A percentile compares a stretch with the other conserved stretches of the same genome.
Evolutionary conservation across 2,113 vertebrate genomes (phyloP).

Genomic region (Scomber japonicus): DNA sequence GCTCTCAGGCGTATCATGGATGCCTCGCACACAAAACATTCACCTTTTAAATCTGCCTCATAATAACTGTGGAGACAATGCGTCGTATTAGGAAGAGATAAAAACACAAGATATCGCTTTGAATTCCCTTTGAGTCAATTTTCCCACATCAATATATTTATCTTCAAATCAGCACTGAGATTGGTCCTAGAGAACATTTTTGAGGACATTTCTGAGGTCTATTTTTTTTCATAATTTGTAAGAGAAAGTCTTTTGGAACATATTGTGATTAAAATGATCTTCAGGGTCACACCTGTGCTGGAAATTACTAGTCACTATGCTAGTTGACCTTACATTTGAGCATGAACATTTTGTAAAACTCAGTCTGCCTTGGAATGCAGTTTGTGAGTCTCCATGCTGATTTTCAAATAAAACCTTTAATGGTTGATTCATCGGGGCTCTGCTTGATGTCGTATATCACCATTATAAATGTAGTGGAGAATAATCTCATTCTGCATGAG

Average conservation of each 20-base stretch:
- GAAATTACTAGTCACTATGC: not conserved
- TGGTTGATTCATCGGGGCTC: not conserved
- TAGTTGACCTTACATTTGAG: slow-evolving; percentile 21
- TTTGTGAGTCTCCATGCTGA: slow-evolving; percentile 7
- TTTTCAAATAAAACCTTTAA: slow-evolving; percentile 21
- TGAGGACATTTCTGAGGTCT: not conserved
- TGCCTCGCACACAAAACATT: slow-evolving; percentile 51
- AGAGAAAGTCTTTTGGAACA: slow-evolving; percentile 12
- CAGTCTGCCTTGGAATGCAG: slow-evolving; percentile 14
- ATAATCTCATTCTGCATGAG: not conserved
- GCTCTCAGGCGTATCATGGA: slow-evolving; percentile 65
- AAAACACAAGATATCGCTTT: slow-evolving; percentile 31
- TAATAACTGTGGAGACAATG: slow-evolving; percentile 48
- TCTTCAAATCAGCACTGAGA: not conserved
- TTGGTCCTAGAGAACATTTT: not conserved
- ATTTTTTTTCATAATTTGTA: slow-evolving; percentile 3
- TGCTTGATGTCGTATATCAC: not conserved
- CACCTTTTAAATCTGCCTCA: slow-evolving; percentile 66
- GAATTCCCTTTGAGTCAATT: slow-evolving; percentile 16
- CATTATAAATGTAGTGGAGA: not conserved
- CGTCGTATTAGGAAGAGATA: slow-evolving; percentile 35
- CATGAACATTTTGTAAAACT: slow-evolving; percentile 28
- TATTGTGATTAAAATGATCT: slow-evolving; percentile 30
- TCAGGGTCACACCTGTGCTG: slow-evolving; percentile 7
- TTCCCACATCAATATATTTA: not conserved